phyloP scores from a whole-genome alignment of 2,113 vertebrate genomes.

The Cebus imitator region DNA sequence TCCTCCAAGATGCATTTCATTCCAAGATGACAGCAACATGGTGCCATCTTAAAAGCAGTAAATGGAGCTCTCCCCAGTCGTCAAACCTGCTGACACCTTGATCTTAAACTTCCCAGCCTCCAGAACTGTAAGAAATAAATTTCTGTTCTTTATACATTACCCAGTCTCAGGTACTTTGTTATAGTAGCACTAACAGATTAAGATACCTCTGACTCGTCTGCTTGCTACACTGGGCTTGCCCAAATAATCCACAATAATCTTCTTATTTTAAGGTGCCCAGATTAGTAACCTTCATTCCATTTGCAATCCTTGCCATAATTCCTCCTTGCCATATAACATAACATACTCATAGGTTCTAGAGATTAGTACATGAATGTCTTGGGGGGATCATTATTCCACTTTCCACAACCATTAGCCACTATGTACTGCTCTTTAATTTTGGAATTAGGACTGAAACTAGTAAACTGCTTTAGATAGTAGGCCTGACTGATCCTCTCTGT shows the following conservation, averaged over 20 bases:
- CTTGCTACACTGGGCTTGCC: neutral
- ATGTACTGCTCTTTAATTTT: neutral
- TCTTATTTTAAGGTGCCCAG: neutral
- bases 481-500: neutral
- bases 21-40: neutral
- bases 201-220: neutral
- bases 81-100: neutral
- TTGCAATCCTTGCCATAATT: neutral
- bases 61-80: neutral
- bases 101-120: neutral
- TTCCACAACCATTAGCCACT: neutral
- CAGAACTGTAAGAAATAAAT: neutral
- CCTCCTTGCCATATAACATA: neutral
- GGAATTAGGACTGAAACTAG: neutral
- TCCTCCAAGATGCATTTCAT: neutral
- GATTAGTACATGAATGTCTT: neutral
- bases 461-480: neutral
- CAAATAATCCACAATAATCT: neutral
- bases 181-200: neutral
- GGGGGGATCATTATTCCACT: neutral
- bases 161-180: neutral
- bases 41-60: neutral
- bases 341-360: neutral
- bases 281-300: neutral
- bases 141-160: neutral